A percentile compares a stretch with the other conserved stretches of the same genome.
Evolutionary conservation across 1,140 invertebrate genomes (phyloP).

Genomic region (Hydropsyche tenuis): DNA sequence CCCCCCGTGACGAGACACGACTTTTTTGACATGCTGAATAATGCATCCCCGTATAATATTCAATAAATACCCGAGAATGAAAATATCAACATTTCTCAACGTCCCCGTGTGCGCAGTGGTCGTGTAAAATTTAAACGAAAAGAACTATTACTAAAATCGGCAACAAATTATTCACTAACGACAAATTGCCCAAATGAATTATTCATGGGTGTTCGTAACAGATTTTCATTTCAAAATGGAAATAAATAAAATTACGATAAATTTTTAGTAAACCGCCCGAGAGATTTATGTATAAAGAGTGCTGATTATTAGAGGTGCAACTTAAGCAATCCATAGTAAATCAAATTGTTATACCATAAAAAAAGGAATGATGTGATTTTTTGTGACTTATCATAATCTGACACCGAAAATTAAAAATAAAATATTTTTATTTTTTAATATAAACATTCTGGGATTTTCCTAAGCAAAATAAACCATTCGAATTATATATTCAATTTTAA

Average conservation of each 20-base stretch:
- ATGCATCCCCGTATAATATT: conserved; percentile 29
- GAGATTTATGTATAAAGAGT: neutral
- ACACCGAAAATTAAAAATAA: no score
- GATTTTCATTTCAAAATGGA: conserved; percentile 1
- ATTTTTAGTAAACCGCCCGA: neutral
- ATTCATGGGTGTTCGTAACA: neutral
- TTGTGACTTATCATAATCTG: no score
- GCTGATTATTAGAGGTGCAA: no score
- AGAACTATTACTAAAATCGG: neutral
- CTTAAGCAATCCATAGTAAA: no score
- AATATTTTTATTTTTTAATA: no score
- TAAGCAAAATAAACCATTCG: no score
- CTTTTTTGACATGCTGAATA: conserved; percentile 30
- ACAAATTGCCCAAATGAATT: conserved; percentile 12
- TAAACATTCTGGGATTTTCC: no score
- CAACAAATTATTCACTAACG: conserved; percentile 16
- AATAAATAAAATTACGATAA: neutral
- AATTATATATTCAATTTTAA: no score
- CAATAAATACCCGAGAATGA: conserved; percentile 25
- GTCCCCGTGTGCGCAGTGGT: neutral
- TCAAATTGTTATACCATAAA: no score
- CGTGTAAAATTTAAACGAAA: conserved; percentile 15
- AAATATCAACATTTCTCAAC: conserved; percentile 32
- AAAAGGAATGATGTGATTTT: no score
- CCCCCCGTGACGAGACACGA: conserved; percentile 32